These are phyloP conservation scores for Scomberomorus guttatus DNA, from an alignment of 2,797 vertebrate genomes.

Conservation along the genomic window DNA sequence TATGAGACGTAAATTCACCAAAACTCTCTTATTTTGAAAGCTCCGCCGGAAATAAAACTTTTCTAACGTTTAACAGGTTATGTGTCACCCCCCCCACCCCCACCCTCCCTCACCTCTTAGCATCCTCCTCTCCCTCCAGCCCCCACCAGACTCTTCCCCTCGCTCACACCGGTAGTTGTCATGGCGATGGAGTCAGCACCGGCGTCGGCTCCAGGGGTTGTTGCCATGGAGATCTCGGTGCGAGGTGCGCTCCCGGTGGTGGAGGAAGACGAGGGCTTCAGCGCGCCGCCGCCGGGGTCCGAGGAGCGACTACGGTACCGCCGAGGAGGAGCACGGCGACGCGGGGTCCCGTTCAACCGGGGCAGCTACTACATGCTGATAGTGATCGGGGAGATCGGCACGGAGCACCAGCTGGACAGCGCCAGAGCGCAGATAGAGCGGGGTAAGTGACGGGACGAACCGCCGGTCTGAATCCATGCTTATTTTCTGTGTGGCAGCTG, in stretches of 20 bases:
- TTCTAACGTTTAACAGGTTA: neutral
- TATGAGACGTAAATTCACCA: neutral
- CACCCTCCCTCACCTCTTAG: neutral
- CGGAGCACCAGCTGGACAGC: conserved; percentile 90
- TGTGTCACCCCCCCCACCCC: neutral
- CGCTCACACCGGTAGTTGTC: conserved; percentile 86
- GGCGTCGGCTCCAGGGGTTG: conserved; percentile 80
- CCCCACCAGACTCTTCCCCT: conserved; percentile 42
- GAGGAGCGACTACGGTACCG: conserved; percentile 81
- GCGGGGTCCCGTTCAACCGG: conserved; percentile 81
- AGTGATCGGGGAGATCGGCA: conserved; percentile 92
- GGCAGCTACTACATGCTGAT: conserved; percentile 89
- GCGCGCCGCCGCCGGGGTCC: conserved; percentile 51
- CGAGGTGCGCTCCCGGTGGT: conserved; percentile 82
- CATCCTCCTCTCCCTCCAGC: conserved; percentile 36
- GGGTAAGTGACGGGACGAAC: conserved; percentile 85
- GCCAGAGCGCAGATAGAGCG: conserved; percentile 90
- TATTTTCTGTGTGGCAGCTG: neutral
- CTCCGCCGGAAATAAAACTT: conserved; percentile 18
- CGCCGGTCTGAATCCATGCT: neutral
- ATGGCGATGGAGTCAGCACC: conserved; percentile 90
- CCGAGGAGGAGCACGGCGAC: conserved; percentile 62
- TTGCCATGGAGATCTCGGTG: conserved; percentile 92
- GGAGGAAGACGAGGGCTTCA: conserved; percentile 79
- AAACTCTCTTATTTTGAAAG: conserved; percentile 54